These are phyloP conservation scores for Acronicta alni DNA, from an alignment of 2,888 invertebrate genomes.

Conservation along the genomic window DNA sequence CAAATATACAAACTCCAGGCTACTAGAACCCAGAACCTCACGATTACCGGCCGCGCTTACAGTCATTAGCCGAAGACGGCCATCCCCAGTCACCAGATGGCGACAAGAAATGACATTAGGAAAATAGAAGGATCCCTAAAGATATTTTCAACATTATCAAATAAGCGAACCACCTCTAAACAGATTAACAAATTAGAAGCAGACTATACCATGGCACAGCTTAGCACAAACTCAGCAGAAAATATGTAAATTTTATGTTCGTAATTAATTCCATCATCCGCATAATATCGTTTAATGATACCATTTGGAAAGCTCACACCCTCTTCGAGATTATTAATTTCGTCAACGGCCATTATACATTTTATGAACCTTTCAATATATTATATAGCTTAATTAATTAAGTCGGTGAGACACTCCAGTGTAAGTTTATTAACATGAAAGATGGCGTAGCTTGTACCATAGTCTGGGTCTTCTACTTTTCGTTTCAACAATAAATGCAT, in stretches of 20 bases:
- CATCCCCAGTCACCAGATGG: too few relatives aligned
- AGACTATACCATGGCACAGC: slow-evolving; percentile 16
- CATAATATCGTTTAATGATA: slow-evolving; percentile 66
- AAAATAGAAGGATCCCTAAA: too few relatives aligned
- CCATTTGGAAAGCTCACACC: slow-evolving; percentile 60
- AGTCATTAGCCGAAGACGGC: too few relatives aligned
- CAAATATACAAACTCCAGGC: too few relatives aligned
- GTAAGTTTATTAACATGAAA: slow-evolving; percentile 52
- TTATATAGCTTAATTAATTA: slow-evolving; percentile 66
- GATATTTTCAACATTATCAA: background rate
- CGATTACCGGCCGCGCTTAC: too few relatives aligned
- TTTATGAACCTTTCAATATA: slow-evolving; percentile 71
- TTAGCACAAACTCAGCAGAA: slow-evolving; percentile 30
- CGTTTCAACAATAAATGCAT: too few relatives aligned
- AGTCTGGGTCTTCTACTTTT: too few relatives aligned
- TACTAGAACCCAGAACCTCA: too few relatives aligned
- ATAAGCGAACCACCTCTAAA: slow-evolving; percentile 6
- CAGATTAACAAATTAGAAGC: slow-evolving; percentile 4
- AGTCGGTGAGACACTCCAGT: slow-evolving; percentile 60
- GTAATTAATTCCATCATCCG: slow-evolving; percentile 64
- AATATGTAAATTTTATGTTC: slow-evolving; percentile 60
- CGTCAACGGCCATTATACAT: slow-evolving; percentile 66
- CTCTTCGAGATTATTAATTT: slow-evolving; percentile 71
- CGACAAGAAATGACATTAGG: too few relatives aligned
- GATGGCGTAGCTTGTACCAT: too few relatives aligned